Base-by-base conservation (phyloP, 1,140 invertebrate species). In the Eulimnadia texana region DNA sequence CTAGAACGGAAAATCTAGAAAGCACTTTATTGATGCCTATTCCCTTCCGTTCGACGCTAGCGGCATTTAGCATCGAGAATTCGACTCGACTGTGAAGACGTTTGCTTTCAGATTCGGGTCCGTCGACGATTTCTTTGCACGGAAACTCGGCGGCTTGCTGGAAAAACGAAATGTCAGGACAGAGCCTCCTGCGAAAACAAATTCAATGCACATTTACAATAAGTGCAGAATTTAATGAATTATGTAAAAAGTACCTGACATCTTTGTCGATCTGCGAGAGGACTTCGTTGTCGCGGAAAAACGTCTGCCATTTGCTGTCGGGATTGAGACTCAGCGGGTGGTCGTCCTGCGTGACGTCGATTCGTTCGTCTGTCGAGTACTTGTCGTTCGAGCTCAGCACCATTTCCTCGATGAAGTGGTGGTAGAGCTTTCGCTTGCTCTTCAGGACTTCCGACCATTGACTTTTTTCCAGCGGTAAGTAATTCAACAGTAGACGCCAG, bases 231-330 rank as follows among this genome's bases (percentile, higher is more conserved):
- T 6, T 6, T 13, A 65, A n/a, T 51, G 3, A 33, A 65, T 47
- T 54, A 28, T 24, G 11, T 3, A 19, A 29, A 58, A 64, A 64
- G 63, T 71, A 84, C 84, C 91, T 81, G 20, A 96, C 93, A 77
- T 98, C 94, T 74, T 96, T 98, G 72, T 97, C 93, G 68, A 98
- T 97, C 79, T 98, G 93, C 58, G 93, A 72, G 10, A 98, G 72
- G 64, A 93, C 89, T 76, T 98, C 93, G 74, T 98, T 98, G 70
- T 98, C 93, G 73, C 90, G 93, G 72, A 98, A 98, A 72, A 84
- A 93, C 0, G 82, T 84, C 63, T 88, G 85, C 94, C 94, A 98
- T 60, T 90, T 84, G 68, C 92, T 94, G 64, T 91, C 85, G 2
- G 93, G 93, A 70, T 90, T 92, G 22, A 87, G 83, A 74, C 89